Evolutionary conservation across 2,113 vertebrate genomes (phyloP), one percentile per base, ranked within the genome.

Genomic region (Pao palembangensis): DNA sequence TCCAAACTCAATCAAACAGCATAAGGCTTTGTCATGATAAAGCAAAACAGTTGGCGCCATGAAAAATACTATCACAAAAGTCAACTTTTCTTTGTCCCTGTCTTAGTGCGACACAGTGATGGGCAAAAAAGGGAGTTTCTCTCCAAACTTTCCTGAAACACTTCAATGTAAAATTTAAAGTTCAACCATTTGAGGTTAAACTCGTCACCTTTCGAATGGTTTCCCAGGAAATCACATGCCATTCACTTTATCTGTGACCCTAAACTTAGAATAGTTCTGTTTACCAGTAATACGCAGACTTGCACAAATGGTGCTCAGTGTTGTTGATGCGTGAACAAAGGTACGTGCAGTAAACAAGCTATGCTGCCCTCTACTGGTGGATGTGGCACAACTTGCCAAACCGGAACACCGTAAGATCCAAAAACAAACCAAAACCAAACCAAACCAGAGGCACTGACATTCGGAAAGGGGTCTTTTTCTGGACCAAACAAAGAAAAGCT

Each of bases 301-400:
- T 61, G 19, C 44, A 20, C 8, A 15, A 14, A 44, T 7, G 14
- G 16, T 17, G 44, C 67, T 80, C 55, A 71, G 79, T 76, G 76
- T 75, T 67, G 73, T 75, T 54, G 68, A 67, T 51, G 34, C 51
- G 50, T 52, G 67, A 74, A 72, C 67, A 84, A 81, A 31, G 34
- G 10, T 2, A 12, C 34, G 34, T 12, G 10, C 2, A 12, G 55
- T 46, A 53, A 64, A 56, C 14, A 49, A 38, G 14, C 17, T 51
- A 25, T 23, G 25, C 17, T n/a, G 17, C 47, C 47, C n/a, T 16
- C n/a, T 41, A 28, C 68, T 59, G 34, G 19, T 46, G 19, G 8
- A 25, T 46, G 31, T 49, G 41, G 63, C 54, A 57, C 65, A 55
- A 67, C 62, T 53, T 52, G 58, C 51, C 18, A 48, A 21, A 61